phyloP scores from a whole-genome alignment of 2,113 vertebrate genomes.

The Acrocephalus arundinaceus region DNA sequence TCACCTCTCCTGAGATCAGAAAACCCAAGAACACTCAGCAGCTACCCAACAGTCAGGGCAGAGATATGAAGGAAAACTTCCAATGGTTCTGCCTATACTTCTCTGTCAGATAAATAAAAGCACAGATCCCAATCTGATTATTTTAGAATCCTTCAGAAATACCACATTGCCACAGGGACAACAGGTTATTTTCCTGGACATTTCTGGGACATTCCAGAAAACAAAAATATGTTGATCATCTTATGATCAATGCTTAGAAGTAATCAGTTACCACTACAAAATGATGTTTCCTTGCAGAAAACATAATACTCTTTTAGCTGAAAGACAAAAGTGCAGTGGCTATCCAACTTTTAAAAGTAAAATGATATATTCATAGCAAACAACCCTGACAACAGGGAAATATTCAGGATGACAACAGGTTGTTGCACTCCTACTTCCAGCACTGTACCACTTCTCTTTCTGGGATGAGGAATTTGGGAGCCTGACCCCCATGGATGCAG shows the following conservation, averaged over 20 bases:
- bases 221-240: neutral
- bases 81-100: neutral
- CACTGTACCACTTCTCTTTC: neutral
- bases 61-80: neutral
- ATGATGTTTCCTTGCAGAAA: neutral
- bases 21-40: neutral
- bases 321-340: neutral
- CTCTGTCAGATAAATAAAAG: neutral
- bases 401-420: neutral
- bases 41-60: neutral
- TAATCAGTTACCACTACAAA: neutral
- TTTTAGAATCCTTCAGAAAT: neutral
- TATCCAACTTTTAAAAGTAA: neutral
- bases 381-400: neutral
- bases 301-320: neutral
- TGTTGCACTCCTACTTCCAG: neutral
- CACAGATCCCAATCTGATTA: neutral
- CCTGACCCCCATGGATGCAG: fast-evolving
- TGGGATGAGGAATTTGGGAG: neutral
- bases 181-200: neutral
- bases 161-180: neutral
- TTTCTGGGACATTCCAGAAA: neutral
- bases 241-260: neutral
- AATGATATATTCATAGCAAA: neutral
- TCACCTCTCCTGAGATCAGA: neutral